phyloP scores from a whole-genome alignment of 2,888 invertebrate genomes.

The Bruchidius siliquastri region DNA sequence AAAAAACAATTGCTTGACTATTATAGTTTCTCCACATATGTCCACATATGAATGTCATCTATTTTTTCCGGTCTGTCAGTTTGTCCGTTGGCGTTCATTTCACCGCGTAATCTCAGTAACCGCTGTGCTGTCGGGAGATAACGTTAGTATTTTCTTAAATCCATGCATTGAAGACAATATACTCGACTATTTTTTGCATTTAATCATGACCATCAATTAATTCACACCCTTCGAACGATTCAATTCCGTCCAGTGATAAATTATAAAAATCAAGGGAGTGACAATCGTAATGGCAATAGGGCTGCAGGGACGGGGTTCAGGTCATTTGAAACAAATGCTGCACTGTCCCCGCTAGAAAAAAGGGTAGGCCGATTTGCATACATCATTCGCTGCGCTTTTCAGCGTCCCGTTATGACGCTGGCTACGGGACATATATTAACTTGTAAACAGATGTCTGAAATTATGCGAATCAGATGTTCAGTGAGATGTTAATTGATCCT shows the following conservation, averaged over 20 bases:
- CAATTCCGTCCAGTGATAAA: slow-evolving; percentile 2
- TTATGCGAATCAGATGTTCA: slow-evolving; percentile 28
- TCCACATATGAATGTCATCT: no score
- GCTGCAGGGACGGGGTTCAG: slow-evolving; percentile 17
- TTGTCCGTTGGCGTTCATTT: no score
- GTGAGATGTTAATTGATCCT: neutral
- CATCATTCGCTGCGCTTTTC: slow-evolving; percentile 36
- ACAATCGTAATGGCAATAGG: slow-evolving; percentile 12
- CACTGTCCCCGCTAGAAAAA: slow-evolving; percentile 22
- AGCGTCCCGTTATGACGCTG: slow-evolving; percentile 15
- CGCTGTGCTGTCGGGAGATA: no score
- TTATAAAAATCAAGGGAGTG: slow-evolving; percentile 4
- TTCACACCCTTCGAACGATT: neutral
- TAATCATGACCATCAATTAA: neutral
- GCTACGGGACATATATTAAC: slow-evolving; percentile 33
- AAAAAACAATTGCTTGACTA: no score
- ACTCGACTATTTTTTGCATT: neutral
- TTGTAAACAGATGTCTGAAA: slow-evolving; percentile 41
- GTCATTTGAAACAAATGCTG: slow-evolving; percentile 33
- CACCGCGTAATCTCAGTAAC: no score
- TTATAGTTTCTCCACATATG: no score
- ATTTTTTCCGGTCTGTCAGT: no score
- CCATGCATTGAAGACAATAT: no score
- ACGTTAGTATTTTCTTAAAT: no score
- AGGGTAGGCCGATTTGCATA: slow-evolving; percentile 32